Conservation (phyloP, 2,888 invertebrate genomes). For the Mesochorus sp. region DNA sequence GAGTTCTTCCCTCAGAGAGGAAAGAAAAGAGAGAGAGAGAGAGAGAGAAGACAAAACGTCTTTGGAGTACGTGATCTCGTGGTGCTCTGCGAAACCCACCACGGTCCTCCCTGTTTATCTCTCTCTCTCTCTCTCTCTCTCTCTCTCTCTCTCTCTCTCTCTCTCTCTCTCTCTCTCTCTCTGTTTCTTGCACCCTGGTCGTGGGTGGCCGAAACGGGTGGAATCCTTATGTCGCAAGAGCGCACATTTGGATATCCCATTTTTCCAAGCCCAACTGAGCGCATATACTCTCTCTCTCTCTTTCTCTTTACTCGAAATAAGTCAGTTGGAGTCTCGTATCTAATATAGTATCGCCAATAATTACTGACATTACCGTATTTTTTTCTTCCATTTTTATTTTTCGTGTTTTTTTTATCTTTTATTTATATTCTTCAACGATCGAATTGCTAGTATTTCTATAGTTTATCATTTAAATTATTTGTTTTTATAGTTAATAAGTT, state of each 20-base stretch:
- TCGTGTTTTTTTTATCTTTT: too few species aligned
- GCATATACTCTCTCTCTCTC: not conserved
- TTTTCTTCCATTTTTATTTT: too few species aligned
- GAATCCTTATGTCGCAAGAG: conserved; percentile 15
- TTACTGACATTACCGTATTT: too few species aligned
- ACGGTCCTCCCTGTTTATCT: not conserved
- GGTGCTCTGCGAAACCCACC: not conserved
- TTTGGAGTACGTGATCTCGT: conserved; percentile 18
- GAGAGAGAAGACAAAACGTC: conserved; percentile 22
- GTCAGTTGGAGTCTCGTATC: too few species aligned
- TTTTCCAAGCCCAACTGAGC: conserved; percentile 39
- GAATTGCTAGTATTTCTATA: too few species aligned
- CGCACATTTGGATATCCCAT: conserved; percentile 50
- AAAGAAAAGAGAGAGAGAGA: conserved; percentile 5
- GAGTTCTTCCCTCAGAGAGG: conserved; percentile 13
- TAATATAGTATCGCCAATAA: too few species aligned
- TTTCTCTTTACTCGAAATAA: too few species aligned
- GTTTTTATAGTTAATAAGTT: too few species aligned
- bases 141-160: not conserved
- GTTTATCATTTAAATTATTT: too few species aligned
- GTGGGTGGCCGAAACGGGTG: conserved; percentile 45
- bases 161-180: not conserved
- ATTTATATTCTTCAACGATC: too few species aligned
- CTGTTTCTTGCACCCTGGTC: conserved; percentile 11
- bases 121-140: not conserved